Evolutionary conservation across 1,140 invertebrate genomes (phyloP).

Genomic region (Lepidostoma basale): DNA sequence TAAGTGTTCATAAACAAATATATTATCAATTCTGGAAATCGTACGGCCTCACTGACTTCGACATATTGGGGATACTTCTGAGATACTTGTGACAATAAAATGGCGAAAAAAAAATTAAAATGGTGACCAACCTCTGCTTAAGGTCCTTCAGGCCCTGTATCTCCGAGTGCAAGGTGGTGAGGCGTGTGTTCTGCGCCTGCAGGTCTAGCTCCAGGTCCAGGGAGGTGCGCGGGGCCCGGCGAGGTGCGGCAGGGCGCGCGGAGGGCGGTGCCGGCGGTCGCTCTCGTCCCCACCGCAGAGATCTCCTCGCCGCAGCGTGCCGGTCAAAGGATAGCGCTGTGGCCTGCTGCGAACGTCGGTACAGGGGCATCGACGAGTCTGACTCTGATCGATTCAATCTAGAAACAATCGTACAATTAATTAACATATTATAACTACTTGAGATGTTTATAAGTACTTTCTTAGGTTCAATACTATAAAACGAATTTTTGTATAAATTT

Average conservation of each 20-base stretch:
- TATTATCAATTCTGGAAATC: too few relatives aligned
- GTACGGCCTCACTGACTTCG: too few relatives aligned
- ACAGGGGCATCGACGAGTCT: conserved; percentile 94
- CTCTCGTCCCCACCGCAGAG: conserved; percentile 75
- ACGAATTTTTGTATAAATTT: too few relatives aligned
- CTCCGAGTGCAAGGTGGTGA: conserved; percentile 84
- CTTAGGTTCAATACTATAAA: too few relatives aligned
- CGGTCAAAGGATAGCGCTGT: conserved; percentile 79
- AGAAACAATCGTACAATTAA: conserved; percentile 46
- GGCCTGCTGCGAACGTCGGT: conserved; percentile 68
- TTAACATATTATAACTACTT: background rate
- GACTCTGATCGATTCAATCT: conserved; percentile 94
- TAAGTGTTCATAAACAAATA: too few relatives aligned
- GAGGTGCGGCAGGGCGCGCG: conserved; percentile 40
- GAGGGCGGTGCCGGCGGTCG: conserved; percentile 49
- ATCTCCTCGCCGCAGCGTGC: conserved; percentile 85
- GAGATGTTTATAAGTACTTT: too few relatives aligned
- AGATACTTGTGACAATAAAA: too few relatives aligned
- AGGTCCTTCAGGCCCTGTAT: conserved; percentile 79
- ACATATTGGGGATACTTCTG: too few relatives aligned
- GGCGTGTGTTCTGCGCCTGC: conserved; percentile 83
- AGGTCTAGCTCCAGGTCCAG: conserved; percentile 92
- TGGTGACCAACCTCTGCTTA: conserved; percentile 69
- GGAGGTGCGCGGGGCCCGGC: conserved; percentile 76
- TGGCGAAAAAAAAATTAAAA: too few relatives aligned